Evolutionary conservation across 2,888 invertebrate species (phyloP).

Genomic region (Amiota minor): DNA sequence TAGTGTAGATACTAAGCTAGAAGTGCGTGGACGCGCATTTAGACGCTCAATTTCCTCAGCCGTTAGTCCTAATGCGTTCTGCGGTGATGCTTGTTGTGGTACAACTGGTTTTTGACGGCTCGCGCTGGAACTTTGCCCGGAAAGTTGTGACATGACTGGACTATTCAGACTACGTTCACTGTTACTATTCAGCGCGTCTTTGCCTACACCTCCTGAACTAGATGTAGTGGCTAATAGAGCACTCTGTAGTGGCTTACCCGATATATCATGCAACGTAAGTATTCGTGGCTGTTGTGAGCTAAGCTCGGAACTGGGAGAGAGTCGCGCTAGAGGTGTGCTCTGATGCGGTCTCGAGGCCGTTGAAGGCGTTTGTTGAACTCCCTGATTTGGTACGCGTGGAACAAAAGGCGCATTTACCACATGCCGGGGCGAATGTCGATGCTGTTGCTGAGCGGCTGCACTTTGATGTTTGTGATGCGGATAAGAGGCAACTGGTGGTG

Average conservation of each 20-base stretch:
- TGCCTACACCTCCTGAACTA: constrained; percentile 89
- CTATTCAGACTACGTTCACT: constrained; percentile 93
- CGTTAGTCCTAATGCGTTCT: constrained; percentile 87
- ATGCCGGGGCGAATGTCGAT: constrained; percentile 86
- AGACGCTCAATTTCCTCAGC: constrained; percentile 94
- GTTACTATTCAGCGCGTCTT: constrained; percentile 91
- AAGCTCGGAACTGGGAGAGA: constrained; percentile 93
- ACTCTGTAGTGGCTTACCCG: constrained; percentile 92
- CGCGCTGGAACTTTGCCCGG: constrained; percentile 87
- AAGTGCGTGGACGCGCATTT: constrained; percentile 89
- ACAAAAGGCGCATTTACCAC: constrained; percentile 78
- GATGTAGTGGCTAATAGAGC: constrained; percentile 91
- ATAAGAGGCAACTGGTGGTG: constrained; percentile 85
- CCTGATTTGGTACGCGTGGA: constrained; percentile 81
- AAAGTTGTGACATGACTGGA: constrained; percentile 92
- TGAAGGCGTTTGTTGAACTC: constrained; percentile 79
- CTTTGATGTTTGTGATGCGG: constrained; percentile 84
- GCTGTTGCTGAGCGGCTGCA: constrained; percentile 80
- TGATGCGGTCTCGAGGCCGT: constrained; percentile 84
- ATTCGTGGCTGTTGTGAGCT: constrained; percentile 93
- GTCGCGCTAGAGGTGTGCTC: constrained; percentile 90
- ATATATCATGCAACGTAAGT: constrained; percentile 93
- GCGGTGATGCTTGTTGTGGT: constrained; percentile 81
- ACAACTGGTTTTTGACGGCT: constrained; percentile 83
- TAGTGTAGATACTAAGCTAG: constrained; percentile 91